phyloP scores from a whole-genome alignment of 2,888 invertebrate species.

The Thera britannica region DNA sequence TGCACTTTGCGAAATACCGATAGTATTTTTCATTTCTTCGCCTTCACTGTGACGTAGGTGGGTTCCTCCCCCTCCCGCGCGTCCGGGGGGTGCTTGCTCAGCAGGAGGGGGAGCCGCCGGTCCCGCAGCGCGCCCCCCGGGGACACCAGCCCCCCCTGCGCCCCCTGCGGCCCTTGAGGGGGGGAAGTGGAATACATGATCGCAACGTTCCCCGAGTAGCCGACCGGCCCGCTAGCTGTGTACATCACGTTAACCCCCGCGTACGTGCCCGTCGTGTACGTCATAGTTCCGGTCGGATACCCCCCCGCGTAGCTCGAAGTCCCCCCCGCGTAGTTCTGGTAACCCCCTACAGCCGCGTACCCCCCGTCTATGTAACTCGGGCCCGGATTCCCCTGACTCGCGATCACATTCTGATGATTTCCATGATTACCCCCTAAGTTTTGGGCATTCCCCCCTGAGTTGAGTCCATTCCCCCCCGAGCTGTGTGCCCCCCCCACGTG shows the following conservation, averaged over 20 bases:
- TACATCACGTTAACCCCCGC: conserved; percentile 37
- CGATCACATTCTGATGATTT: neutral
- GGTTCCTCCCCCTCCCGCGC: conserved; percentile 54
- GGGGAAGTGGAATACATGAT: conserved; percentile 30
- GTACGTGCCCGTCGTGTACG: conserved; percentile 32
- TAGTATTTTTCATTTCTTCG: conserved; percentile 75
- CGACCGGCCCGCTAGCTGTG: conserved; percentile 31
- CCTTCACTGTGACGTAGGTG: conserved; percentile 69
- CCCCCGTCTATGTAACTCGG: neutral
- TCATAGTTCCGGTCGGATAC: conserved; percentile 13
- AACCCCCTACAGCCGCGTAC: neutral
- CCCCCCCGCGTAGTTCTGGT: conserved; percentile 11
- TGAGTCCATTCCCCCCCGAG: neutral
- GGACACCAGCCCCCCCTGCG: conserved; percentile 22
- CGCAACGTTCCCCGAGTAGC: conserved; percentile 32
- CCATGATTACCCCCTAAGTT: neutral
- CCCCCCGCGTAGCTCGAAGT: conserved; percentile 6
- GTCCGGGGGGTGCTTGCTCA: conserved; percentile 40
- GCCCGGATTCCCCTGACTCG: neutral
- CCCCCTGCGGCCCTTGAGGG: neutral
- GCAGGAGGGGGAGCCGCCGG: conserved; percentile 52
- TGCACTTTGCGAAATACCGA: conserved; percentile 82
- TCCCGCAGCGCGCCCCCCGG: conserved; percentile 29
- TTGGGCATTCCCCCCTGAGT: neutral
- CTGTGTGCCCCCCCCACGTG: neutral